These are phyloP conservation scores for Caranx melampygus DNA, from an alignment of 2,113 vertebrate genomes.

Conservation along the genomic window DNA sequence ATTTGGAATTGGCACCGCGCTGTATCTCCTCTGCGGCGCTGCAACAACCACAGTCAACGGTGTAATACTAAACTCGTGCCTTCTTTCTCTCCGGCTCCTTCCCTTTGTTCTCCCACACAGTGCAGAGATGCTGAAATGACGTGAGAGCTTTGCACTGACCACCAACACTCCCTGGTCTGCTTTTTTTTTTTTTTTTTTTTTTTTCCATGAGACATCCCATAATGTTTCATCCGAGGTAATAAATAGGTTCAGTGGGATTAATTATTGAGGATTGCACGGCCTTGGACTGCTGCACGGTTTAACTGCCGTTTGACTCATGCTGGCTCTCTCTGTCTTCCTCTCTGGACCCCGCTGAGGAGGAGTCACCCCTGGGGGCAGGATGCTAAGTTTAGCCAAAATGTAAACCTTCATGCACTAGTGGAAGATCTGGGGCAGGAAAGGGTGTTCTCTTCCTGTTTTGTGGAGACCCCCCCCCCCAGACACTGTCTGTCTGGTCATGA, in stretches of 20 bases:
- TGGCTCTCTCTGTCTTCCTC: conserved; percentile 12
- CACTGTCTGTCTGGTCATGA: conserved; percentile 50
- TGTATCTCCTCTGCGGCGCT: conserved; percentile 33
- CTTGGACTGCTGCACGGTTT: conserved; percentile 15
- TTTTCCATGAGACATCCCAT: conserved; percentile 5
- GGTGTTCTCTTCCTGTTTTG: conserved; percentile 80
- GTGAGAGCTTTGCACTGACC: conserved; percentile 22
- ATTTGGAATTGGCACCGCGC: conserved; percentile 36
- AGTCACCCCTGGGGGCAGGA: conserved; percentile 40
- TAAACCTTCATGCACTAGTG: conserved; percentile 71
- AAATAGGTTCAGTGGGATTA: conserved; percentile 43
- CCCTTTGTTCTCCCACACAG: conserved; percentile 22
- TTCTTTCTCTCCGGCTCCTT: conserved; percentile 2
- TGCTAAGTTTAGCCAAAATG: conserved; percentile 65
- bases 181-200: background rate
- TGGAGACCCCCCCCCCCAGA: conserved; percentile 50
- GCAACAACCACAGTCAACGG: conserved; percentile 18
- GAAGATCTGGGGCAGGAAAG: conserved; percentile 79
- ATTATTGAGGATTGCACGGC: conserved; percentile 26
- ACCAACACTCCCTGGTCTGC: conserved; percentile 2
- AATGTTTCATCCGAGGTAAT: conserved; percentile 15
- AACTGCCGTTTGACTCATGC: conserved; percentile 34
- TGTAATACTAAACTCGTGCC: conserved; percentile 31
- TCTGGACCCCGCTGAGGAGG: conserved; percentile 31
- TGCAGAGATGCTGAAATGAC: conserved; percentile 27